Evolutionary conservation across 1,140 invertebrate species (phyloP).

Genomic region (Bradynema listronoti): DNA sequence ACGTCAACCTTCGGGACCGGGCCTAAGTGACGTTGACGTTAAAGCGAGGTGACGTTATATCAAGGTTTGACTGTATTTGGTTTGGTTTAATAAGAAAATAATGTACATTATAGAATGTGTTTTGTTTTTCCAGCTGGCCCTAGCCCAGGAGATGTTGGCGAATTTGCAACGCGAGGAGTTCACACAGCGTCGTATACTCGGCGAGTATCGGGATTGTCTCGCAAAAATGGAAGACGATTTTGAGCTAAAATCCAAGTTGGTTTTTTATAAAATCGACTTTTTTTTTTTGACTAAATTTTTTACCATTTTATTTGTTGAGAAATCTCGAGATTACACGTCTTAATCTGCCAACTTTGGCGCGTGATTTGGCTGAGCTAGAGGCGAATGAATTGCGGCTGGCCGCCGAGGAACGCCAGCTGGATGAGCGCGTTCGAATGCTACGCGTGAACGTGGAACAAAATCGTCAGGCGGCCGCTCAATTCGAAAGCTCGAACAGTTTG

Average conservation of each 20-base stretch:
- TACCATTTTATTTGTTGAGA: constrained; percentile 26
- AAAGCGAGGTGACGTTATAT: too few relatives aligned
- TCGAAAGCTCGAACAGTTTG: constrained; percentile 69
- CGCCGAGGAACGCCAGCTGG: constrained; percentile 9
- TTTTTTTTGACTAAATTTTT: neutral
- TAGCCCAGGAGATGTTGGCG: constrained; percentile 27
- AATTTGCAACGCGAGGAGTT: constrained; percentile 31
- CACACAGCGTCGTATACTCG: constrained; percentile 12
- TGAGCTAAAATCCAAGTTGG: constrained; percentile 59
- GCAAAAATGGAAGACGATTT: constrained; percentile 42
- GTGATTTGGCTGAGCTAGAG: constrained; percentile 25
- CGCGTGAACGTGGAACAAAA: constrained; percentile 65
- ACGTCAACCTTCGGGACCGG: too few relatives aligned
- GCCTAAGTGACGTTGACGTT: too few relatives aligned
- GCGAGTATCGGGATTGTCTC: constrained; percentile 18
- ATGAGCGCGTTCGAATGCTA: constrained; percentile 25
- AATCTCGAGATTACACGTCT: constrained; percentile 12
- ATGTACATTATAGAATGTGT: too few relatives aligned
- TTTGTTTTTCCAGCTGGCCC: constrained; percentile 15
- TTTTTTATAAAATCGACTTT: too few relatives aligned
- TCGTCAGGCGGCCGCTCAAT: constrained; percentile 66
- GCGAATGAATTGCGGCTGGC: constrained; percentile 19
- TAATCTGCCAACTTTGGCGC: constrained; percentile 14
- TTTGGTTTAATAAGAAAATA: too few relatives aligned
- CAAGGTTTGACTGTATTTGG: too few relatives aligned